phyloP scores from a whole-genome alignment of 1,140 invertebrate species.

The Pogonognathellus flavescens region DNA sequence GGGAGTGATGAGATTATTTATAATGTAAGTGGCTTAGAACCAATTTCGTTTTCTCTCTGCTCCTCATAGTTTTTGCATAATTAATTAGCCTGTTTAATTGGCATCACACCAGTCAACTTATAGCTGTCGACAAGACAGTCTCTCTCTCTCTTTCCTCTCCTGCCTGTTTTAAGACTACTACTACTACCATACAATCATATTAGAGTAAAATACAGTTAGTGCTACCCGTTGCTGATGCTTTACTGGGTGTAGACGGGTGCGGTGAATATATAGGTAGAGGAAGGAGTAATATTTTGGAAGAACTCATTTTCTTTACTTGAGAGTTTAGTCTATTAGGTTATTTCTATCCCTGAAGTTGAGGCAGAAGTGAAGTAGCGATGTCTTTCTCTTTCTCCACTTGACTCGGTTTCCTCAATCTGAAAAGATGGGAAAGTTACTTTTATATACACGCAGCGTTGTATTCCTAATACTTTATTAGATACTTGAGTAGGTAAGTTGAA shows the following conservation, averaged over 20 bases:
- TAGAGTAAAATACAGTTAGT: too few relatives aligned
- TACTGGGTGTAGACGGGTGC: too few relatives aligned
- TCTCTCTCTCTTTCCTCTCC: not conserved
- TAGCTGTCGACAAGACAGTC: conserved; percentile 29
- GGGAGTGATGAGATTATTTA: conserved; percentile 43
- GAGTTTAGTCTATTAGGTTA: conserved; percentile 9
- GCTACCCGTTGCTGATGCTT: too few relatives aligned
- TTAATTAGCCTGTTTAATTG: conserved; percentile 60
- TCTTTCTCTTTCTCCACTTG: conserved; percentile 28
- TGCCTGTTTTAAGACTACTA: too few relatives aligned
- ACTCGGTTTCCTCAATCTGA: conserved; percentile 14
- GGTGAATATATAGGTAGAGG: too few relatives aligned
- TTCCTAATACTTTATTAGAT: conserved; percentile 31
- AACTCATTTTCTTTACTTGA: conserved; percentile 19
- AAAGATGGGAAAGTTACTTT: conserved; percentile 22
- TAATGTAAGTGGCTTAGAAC: conserved; percentile 54
- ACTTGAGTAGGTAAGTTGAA: conserved; percentile 24
- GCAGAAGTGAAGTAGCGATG: not conserved
- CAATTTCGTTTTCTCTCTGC: conserved; percentile 41
- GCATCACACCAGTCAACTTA: conserved; percentile 51
- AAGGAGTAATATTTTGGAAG: not conserved
- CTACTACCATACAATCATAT: too few relatives aligned
- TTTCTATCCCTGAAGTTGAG: conserved; percentile 11
- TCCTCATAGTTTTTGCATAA: conserved; percentile 55
- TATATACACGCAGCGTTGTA: not conserved